Conservation (phyloP, 1,140 invertebrate genomes). For the Ephestia elutella region DNA sequence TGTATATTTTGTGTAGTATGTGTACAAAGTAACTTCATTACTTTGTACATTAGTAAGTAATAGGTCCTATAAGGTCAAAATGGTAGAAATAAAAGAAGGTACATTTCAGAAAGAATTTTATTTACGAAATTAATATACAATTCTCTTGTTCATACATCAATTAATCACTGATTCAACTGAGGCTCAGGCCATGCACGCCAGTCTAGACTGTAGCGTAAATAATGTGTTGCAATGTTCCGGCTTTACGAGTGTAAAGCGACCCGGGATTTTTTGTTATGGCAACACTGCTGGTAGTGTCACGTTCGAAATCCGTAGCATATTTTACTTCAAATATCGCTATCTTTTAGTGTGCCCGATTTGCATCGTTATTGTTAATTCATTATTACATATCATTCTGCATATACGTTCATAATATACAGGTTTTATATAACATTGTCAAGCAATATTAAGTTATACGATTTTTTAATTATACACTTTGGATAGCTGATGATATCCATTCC, state of each 20-base stretch:
- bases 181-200: constrained; percentile 29
- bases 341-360: too few relatives aligned
- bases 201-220: constrained; percentile 28
- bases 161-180: constrained; percentile 44
- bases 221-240: constrained; percentile 1
- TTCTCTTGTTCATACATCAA: constrained; percentile 64
- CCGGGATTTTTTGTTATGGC: constrained; percentile 22
- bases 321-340: background rate
- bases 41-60: too few relatives aligned
- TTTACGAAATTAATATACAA: constrained; percentile 73
- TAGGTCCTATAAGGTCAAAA: too few relatives aligned
- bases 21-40: too few relatives aligned
- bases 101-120: constrained; percentile 61
- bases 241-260: constrained; percentile 11
- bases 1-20: too few relatives aligned
- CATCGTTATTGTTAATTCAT: too few relatives aligned
- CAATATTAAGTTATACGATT: too few relatives aligned
- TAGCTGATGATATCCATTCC: too few relatives aligned
- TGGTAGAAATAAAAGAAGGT: constrained; percentile 27
- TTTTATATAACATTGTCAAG: too few relatives aligned
- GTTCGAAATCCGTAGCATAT: background rate
- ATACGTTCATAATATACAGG: too few relatives aligned
- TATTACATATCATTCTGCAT: too few relatives aligned
- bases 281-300: constrained; percentile 24
- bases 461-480: too few relatives aligned